These are phyloP conservation scores for Podocnemis expansa DNA, from an alignment of 2,113 vertebrate genomes.

Conservation along the genomic window DNA sequence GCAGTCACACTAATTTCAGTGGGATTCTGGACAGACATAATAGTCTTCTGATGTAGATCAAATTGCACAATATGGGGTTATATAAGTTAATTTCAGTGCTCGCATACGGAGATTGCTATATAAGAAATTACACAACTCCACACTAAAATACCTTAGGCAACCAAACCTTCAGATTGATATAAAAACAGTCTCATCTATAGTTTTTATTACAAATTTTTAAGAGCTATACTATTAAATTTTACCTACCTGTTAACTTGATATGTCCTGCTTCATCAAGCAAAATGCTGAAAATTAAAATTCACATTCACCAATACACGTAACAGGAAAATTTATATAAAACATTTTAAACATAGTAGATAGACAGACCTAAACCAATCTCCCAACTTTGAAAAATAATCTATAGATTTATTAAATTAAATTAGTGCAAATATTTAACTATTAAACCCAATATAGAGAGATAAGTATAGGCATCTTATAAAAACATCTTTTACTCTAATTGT, in stretches of 20 bases:
- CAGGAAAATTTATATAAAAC: slow-evolving; percentile 60
- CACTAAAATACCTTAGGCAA: not conserved
- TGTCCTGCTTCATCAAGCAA: slow-evolving; percentile 99
- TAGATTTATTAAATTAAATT: not conserved
- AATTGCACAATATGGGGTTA: not conserved
- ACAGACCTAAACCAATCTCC: not conserved
- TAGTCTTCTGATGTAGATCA: not conserved
- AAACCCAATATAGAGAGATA: not conserved
- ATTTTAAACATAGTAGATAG: slow-evolving; percentile 25
- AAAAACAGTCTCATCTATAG: not conserved
- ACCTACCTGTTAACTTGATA: slow-evolving; percentile 98
- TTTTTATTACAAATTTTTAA: not conserved
- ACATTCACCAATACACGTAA: slow-evolving; percentile 84
- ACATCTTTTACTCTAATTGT: not conserved
- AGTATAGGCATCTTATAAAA: not conserved
- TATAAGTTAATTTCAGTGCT: not conserved
- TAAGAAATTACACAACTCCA: not conserved
- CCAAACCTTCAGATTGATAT: not conserved
- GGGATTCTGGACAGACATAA: not conserved
- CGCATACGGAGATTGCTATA: not conserved
- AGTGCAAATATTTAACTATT: not conserved
- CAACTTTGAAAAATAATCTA: not conserved
- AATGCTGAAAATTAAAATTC: slow-evolving; percentile 96
- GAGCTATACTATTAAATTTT: slow-evolving; percentile 45
- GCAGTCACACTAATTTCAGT: not conserved